Conservation (phyloP, 2,888 invertebrate genomes). For the Rhorus exstirpatorius region DNA sequence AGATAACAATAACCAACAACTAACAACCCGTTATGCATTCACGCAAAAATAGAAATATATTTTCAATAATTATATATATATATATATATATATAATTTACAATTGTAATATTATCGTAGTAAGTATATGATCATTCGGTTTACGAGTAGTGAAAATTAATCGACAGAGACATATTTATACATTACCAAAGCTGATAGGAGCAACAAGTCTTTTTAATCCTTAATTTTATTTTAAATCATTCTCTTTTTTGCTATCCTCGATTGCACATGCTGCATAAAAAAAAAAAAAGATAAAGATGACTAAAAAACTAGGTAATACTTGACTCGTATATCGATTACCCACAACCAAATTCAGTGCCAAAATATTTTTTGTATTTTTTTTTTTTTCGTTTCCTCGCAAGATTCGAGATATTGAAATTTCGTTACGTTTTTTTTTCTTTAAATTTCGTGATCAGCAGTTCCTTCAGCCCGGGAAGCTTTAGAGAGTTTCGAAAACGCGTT, state of each 20-base stretch:
- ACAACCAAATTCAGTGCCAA: conserved; percentile 60
- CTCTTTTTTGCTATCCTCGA: conserved; percentile 8
- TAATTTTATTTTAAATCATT: conserved; percentile 1
- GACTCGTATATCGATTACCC: conserved; percentile 57
- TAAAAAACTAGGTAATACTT: conserved; percentile 65
- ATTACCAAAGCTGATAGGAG: conserved; percentile 62
- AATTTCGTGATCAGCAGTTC: conserved; percentile 64
- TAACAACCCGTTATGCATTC: conserved; percentile 84
- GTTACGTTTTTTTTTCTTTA: neutral
- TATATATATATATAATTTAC: too few relatives aligned
- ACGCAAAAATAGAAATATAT: conserved; percentile 84
- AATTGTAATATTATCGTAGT: conserved; percentile 79
- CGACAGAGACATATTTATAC: conserved; percentile 19
- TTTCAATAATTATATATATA: conserved; percentile 78
- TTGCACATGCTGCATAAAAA: conserved; percentile 19
- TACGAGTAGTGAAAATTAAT: conserved; percentile 73
- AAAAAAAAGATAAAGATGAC: conserved; percentile 14
- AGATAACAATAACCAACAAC: conserved; percentile 85
- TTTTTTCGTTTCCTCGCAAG: conserved; percentile 19
- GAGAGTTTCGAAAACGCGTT: conserved; percentile 36
- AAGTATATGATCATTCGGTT: conserved; percentile 79
- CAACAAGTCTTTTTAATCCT: conserved; percentile 35
- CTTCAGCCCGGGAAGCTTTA: conserved; percentile 78
- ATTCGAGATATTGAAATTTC: neutral
- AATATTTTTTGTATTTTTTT: conserved; percentile 20